phyloP scores from a whole-genome alignment of 2,797 vertebrate species.

The Hydrolagus colliei region DNA sequence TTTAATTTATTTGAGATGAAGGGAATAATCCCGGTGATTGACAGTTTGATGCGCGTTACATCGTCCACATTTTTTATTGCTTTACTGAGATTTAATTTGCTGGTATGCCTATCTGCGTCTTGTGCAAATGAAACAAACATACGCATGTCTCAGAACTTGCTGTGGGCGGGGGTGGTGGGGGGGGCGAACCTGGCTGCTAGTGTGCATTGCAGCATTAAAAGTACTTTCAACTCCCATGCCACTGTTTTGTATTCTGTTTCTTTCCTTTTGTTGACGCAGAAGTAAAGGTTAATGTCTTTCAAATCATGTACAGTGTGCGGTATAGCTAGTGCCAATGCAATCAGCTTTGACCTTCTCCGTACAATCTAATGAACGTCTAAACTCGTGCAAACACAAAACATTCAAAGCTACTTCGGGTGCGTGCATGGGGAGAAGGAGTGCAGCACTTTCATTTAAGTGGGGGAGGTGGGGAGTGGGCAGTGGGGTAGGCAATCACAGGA shows the following conservation, averaged over 20 bases:
- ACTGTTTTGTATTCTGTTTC: constrained; percentile 15
- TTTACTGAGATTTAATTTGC: constrained; percentile 14
- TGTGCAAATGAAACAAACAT: constrained; percentile 9
- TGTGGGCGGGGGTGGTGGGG: too few relatives aligned
- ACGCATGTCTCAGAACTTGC: not conserved
- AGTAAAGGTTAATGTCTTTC: constrained; percentile 14
- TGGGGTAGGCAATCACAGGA: not conserved
- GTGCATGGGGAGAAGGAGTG: not conserved
- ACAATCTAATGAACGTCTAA: not conserved
- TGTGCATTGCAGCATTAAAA: not conserved
- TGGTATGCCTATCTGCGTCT: not conserved
- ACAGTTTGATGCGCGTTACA: not conserved
- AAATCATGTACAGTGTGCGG: not conserved
- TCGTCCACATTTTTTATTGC: not conserved
- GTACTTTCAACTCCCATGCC: not conserved
- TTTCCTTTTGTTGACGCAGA: constrained; percentile 14
- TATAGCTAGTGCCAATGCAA: not conserved
- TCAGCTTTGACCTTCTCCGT: not conserved
- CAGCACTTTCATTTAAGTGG: not conserved
- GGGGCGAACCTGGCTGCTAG: too few relatives aligned
- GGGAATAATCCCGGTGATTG: constrained; percentile 8
- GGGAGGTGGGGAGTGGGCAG: not conserved
- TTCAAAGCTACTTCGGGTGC: not conserved
- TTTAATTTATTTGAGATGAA: constrained; percentile 14
- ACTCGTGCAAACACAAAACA: constrained; percentile 1